Base-by-base conservation (phyloP, 2,888 invertebrate genomes). In the Rhynchonema sp. region DNA sequence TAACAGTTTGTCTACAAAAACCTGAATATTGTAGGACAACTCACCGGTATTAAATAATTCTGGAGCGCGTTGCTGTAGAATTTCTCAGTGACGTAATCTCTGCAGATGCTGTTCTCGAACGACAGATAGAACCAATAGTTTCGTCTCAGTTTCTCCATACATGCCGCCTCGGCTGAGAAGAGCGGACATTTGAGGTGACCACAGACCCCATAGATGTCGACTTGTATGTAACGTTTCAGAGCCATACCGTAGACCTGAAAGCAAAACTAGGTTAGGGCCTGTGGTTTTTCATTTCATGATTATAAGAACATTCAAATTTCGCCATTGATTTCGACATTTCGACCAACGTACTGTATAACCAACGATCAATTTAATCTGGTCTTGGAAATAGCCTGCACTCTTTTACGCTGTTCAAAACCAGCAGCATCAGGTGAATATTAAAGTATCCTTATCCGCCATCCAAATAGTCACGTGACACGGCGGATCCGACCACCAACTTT, bases 71-170 rank as follows among this genome's bases (percentile, higher is more conserved):
- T 92, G 59, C 91, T 87, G 76, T 88, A 94, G 76, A 92, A 89
- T 74, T 94, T 94, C 74, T 94, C 94, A 0, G 92, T 91, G 66
- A 92, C 86, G 73, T 94, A 94, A 75, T 92, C 91, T 61, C 83
- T 81, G 75, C 94, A 94, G 72, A 92, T 92, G 38, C 91, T 91
- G 75, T 94, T 94, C 75, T 94, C 94, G 73, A 94, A 94, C 0
- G 92, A 87, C 66, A 94, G 80, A 74, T 94, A 94, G 77, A 92
- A 94, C 49, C n/a, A 17, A 17, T 38, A 38, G 9, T 38, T 38
- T 6, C 17, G 6, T 6, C 38, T 6, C 38, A 38, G 38, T 17
- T 13, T 6, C 17, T 17, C 9, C 38, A 13, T 17, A 17, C 38
- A 38, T 17, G 38, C 17, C 9, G 6, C 38, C 6, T 17, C 38